Percentiles rank a stretch among this genome's conserved stretches.
Conservation (phyloP, 2,888 invertebrate genomes). For the Arrhopalites spinosus region DNA sequence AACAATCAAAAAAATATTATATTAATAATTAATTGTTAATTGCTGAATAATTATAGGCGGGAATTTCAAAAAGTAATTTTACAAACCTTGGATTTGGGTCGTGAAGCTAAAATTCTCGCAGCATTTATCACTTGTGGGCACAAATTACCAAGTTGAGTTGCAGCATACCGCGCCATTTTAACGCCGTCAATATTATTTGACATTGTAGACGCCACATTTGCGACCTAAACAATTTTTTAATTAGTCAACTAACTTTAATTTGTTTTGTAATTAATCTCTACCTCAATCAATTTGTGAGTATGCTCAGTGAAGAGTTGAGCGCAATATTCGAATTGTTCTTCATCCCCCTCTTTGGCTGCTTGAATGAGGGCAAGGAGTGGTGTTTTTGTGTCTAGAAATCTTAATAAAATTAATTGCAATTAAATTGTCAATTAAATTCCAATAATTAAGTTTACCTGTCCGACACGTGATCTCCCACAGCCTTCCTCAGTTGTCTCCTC, state of each 20-base stretch:
- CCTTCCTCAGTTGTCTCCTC: conserved; percentile 90
- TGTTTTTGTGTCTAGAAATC: conserved; percentile 93
- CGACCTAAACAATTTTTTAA: conserved; percentile 68
- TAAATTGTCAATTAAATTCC: background rate
- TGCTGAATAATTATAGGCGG: background rate
- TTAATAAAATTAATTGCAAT: conserved; percentile 45
- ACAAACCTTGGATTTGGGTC: conserved; percentile 78
- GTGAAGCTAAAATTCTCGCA: conserved; percentile 86
- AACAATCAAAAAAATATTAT: background rate
- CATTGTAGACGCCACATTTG: conserved; percentile 97
- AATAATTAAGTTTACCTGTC: conserved; percentile 69
- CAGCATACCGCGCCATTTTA: conserved; percentile 97
- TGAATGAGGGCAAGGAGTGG: conserved; percentile 93
- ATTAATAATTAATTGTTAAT: background rate
- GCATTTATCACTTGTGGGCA: conserved; percentile 98
- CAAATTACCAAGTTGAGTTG: conserved; percentile 89
- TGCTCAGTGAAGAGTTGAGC: conserved; percentile 94
- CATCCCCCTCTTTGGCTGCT: conserved; percentile 88
- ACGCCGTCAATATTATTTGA: conserved; percentile 98
- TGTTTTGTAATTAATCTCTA: too few relatives aligned
- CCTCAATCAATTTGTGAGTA: conserved; percentile 95
- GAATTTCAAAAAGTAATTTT: background rate
- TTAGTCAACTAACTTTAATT: background rate
- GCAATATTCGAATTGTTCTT: conserved; percentile 90
- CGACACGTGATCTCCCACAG: conserved; percentile 96